Conservation (phyloP, 2,797 vertebrate genomes). For the Lerista edwardsae region DNA sequence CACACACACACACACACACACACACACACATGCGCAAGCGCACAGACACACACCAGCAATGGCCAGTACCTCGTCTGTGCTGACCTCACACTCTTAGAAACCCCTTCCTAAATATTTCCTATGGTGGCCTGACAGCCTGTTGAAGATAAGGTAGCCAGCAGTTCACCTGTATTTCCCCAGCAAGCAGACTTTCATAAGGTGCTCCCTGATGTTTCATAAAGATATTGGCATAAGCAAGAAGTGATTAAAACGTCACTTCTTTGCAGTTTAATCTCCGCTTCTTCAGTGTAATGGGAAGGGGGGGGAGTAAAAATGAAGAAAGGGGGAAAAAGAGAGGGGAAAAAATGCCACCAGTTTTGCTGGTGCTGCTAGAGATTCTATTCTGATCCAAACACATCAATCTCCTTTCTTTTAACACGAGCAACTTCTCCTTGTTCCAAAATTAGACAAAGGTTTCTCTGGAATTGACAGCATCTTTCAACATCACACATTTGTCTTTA, state of each 20-base stretch:
- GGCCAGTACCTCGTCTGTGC: neutral
- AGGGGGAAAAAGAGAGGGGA: slow-evolving; percentile 24
- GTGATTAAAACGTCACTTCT: slow-evolving; percentile 52
- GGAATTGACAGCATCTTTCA: slow-evolving; percentile 70
- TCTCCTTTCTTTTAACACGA: slow-evolving; percentile 56
- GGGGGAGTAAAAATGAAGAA: neutral
- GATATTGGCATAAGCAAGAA: slow-evolving; percentile 64
- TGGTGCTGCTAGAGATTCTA: neutral
- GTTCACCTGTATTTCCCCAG: neutral
- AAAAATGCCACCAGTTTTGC: slow-evolving; percentile 53
- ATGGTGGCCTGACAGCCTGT: neutral
- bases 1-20: no score
- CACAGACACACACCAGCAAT: no score
- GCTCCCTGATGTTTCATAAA: slow-evolving; percentile 67
- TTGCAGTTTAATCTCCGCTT: slow-evolving; percentile 58
- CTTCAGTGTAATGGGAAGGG: slow-evolving; percentile 48
- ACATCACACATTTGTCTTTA: slow-evolving; percentile 61
- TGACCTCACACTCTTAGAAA: neutral
- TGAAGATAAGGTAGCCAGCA: neutral
- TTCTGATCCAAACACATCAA: slow-evolving; percentile 36
- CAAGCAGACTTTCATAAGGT: slow-evolving; percentile 8
- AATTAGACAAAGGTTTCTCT: slow-evolving; percentile 55
- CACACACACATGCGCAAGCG: no score
- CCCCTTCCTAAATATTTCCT: neutral
- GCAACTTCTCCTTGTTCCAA: slow-evolving; percentile 54